These are phyloP conservation scores for Darevskia mixta DNA, from an alignment of 2,797 vertebrate genomes.

Conservation along the genomic window DNA sequence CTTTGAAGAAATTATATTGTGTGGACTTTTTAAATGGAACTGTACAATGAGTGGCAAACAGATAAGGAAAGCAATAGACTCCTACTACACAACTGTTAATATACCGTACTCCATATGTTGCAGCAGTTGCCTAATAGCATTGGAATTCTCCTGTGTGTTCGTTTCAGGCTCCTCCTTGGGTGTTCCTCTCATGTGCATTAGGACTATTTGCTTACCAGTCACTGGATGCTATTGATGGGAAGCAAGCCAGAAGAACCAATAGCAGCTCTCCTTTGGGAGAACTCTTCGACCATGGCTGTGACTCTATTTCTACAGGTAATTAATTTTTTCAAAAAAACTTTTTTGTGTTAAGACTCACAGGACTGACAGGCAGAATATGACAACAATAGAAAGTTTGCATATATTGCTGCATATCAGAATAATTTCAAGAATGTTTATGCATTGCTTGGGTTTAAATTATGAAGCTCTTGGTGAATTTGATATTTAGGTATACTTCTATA, in stretches of 20 bases:
- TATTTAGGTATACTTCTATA: neutral
- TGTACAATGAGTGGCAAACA: neutral
- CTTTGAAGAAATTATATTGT: neutral
- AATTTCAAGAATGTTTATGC: neutral
- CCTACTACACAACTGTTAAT: slow-evolving; percentile 1
- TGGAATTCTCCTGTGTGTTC: slow-evolving; percentile 47
- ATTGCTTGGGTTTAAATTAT: neutral
- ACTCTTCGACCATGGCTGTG: slow-evolving; percentile 98
- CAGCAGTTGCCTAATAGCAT: neutral
- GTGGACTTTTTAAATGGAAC: neutral
- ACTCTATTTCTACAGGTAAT: slow-evolving; percentile 95
- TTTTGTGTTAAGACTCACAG: too few species aligned
- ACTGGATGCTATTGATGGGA: slow-evolving; percentile 97
- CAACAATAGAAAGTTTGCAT: neutral
- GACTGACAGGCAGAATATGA: neutral
- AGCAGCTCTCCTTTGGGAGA: slow-evolving; percentile 95
- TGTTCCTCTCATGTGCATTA: slow-evolving; percentile 88
- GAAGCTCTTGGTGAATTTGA: neutral
- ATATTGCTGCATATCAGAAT: neutral
- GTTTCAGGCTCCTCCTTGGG: slow-evolving; percentile 91
- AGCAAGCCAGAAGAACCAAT: slow-evolving; percentile 96
- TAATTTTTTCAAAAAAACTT: slow-evolving; percentile 2
- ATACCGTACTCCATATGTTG: neutral
- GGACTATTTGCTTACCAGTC: slow-evolving; percentile 97
- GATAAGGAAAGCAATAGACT: neutral